phyloP scores from a whole-genome alignment of 2,888 invertebrate genomes.

The Subacronicta megacephala region DNA sequence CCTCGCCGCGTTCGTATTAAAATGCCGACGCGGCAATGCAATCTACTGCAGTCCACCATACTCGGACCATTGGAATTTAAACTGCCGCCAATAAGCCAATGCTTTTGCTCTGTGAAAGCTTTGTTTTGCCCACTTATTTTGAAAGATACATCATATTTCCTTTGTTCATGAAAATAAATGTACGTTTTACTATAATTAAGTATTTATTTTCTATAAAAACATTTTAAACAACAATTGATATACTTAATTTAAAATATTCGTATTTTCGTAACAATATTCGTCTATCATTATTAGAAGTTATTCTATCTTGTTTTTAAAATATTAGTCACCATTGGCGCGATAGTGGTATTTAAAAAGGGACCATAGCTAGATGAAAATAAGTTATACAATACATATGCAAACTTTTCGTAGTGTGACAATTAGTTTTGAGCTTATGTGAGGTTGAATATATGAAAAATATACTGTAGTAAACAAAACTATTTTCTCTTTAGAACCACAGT shows the following conservation, averaged over 20 bases:
- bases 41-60: slow-evolving; percentile 28
- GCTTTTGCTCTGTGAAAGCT: slow-evolving; percentile 11
- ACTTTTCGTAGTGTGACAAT: too few relatives aligned
- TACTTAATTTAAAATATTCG: slow-evolving; percentile 16
- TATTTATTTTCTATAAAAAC: slow-evolving; percentile 31
- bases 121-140: neutral
- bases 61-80: slow-evolving; percentile 36
- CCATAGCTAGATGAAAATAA: too few relatives aligned
- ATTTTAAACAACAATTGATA: slow-evolving; percentile 21
- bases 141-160: neutral
- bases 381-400: too few relatives aligned
- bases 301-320: too few relatives aligned
- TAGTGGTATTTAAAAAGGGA: too few relatives aligned
- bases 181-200: neutral
- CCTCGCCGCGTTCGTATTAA: slow-evolving; percentile 34
- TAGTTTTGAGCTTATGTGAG: too few relatives aligned
- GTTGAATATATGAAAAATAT: too few relatives aligned
- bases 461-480: neutral
- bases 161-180: slow-evolving; percentile 6
- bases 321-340: too few relatives aligned
- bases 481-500: slow-evolving; percentile 77
- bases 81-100: slow-evolving; percentile 19
- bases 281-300: too few relatives aligned
- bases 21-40: slow-evolving; percentile 42
- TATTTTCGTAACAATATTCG: slow-evolving; percentile 1